A percentile compares a stretch with the other conserved stretches of the same genome.
Conservation (phyloP, 2,797 vertebrate species). For the Notolepis coatsorum region DNA sequence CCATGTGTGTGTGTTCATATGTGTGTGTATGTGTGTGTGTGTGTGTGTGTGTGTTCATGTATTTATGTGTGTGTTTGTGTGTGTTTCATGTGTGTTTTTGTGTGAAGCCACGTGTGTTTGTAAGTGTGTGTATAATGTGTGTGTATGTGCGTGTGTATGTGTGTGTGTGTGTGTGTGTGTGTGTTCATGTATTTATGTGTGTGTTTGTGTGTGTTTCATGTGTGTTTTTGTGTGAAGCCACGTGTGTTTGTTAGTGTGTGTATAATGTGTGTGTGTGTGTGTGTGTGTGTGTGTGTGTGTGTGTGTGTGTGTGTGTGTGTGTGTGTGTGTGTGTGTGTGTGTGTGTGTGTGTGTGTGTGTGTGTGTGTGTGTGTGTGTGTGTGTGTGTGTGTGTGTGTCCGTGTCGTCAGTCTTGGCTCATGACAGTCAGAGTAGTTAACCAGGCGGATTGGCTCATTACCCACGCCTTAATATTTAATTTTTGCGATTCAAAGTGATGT, state of each 20-base stretch:
- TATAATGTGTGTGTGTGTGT: constrained; percentile 5
- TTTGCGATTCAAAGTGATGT: constrained; percentile 72
- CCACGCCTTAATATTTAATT: constrained; percentile 80
- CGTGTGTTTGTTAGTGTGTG: constrained; percentile 15
- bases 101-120: too few species aligned
- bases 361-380: background rate
- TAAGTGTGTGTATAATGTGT: too few species aligned
- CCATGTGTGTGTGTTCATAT: constrained; percentile 18
- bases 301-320: background rate
- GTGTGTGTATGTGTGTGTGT: background rate
- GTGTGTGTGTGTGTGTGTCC: background rate
- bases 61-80: too few species aligned
- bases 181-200: too few species aligned
- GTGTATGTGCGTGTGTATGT: too few species aligned
- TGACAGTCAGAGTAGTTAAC: constrained; percentile 57
- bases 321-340: background rate
- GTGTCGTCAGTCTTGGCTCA: constrained; percentile 35
- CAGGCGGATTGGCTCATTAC: constrained; percentile 71
- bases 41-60: background rate
- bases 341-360: background rate
- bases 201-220: too few species aligned
- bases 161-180: too few species aligned
- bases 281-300: constrained; percentile 1
- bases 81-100: too few species aligned
- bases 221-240: too few species aligned